Evolutionary conservation across 2,113 vertebrate genomes (phyloP).

Genomic region (Madoqua kirkii): DNA sequence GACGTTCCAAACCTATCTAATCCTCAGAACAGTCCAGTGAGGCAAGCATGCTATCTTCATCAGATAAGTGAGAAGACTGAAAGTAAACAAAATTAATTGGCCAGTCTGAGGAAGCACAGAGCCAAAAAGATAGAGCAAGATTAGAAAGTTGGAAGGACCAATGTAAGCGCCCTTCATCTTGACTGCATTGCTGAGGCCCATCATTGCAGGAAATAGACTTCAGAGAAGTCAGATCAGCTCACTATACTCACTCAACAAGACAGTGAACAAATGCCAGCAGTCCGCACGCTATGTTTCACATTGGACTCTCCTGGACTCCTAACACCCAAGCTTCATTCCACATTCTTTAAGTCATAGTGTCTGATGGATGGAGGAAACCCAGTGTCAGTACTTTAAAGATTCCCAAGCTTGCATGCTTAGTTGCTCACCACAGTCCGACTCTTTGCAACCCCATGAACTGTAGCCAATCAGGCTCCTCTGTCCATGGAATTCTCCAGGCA

Average conservation of each 20-base stretch:
- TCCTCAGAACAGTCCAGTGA: not conserved
- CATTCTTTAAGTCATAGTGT: not conserved
- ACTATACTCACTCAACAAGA: not conserved
- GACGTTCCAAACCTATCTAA: not conserved
- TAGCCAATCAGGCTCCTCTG: not conserved
- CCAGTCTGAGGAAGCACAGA: not conserved
- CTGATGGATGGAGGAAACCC: not conserved
- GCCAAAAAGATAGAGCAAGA: not conserved
- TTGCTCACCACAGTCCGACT: rapidly evolving
- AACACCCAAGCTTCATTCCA: not conserved
- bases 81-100: not conserved
- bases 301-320: not conserved
- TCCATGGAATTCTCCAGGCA: not conserved
- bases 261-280: not conserved
- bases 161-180: not conserved
- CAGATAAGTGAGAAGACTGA: not conserved
- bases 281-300: not conserved
- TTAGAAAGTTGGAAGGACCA: not conserved
- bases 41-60: not conserved
- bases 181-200: too few species aligned
- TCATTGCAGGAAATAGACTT: not conserved
- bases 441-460: not conserved
- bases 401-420: not conserved
- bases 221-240: not conserved
- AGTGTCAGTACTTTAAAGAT: not conserved